Percentiles rank a stretch among this genome's conserved stretches.
Evolutionary conservation across 2,113 vertebrate species (phyloP).

Genomic region (Tretioscincus oriximinensis): DNA sequence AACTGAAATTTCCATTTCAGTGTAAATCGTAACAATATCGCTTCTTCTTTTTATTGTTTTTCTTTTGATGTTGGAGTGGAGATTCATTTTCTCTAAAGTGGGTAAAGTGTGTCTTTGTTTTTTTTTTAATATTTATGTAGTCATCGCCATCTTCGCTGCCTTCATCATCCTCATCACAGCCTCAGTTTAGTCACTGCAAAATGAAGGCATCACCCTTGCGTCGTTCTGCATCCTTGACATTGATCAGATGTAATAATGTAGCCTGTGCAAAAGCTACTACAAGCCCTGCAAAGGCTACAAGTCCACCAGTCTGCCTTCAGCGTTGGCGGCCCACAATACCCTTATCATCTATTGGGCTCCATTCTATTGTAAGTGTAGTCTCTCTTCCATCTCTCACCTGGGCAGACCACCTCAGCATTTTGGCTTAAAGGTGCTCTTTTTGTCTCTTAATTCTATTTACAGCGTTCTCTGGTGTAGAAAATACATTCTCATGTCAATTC

Average conservation of each 20-base stretch:
- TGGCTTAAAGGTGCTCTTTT: constrained; percentile 52
- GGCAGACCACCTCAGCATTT: constrained; percentile 44
- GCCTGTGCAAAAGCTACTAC: constrained; percentile 71
- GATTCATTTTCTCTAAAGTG: constrained; percentile 63
- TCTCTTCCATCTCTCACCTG: constrained; percentile 75
- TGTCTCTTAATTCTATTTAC: constrained; percentile 58
- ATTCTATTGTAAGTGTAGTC: constrained; percentile 83
- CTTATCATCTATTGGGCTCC: constrained; percentile 78
- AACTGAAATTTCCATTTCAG: neutral
- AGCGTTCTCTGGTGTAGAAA: constrained; percentile 61
- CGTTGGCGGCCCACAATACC: constrained; percentile 82
- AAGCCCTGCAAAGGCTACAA: constrained; percentile 77
- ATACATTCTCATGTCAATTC: constrained; percentile 56
- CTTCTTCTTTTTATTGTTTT: no score
- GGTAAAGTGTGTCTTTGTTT: constrained; percentile 70
- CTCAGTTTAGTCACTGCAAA: constrained; percentile 82
- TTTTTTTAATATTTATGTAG: constrained; percentile 80
- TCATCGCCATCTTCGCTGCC: constrained; percentile 72
- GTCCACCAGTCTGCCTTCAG: constrained; percentile 78
- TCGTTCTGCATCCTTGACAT: constrained; percentile 79
- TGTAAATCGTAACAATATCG: neutral
- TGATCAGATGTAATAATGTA: constrained; percentile 80
- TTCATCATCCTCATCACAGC: constrained; percentile 80
- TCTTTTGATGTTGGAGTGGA: no score
- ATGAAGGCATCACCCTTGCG: constrained; percentile 79